Base-by-base conservation (phyloP, 92 coral and sea anemone genomes). In the Siderastrea radians region DNA sequence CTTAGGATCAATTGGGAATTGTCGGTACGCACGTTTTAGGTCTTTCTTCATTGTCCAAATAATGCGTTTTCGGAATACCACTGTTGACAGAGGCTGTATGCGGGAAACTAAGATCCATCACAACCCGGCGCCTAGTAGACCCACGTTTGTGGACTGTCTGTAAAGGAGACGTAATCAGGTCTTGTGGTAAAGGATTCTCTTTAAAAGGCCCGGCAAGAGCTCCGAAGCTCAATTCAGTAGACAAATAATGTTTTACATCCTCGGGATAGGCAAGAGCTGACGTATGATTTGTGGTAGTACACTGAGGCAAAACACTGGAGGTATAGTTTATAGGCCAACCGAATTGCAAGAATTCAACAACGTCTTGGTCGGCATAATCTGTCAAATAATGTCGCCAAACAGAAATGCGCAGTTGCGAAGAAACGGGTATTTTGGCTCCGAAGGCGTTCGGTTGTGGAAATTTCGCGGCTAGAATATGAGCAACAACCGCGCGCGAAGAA, bases 31-130 rank as follows among this genome's bases (percentile, higher is more conserved):
- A 6, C 81, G 76, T 80, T 80, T 55, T n/a, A 49, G 57, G n/a
- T 88, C 85, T 74, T 72, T 79, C 75, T 72, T 74, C 86, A 15
- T 19, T 47, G 80, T 80, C 91, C 74, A 87, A 74, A 80, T 71
- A 87, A 53, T 53, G 62, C 50, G 73, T 53, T 64, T 69, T 62
- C 11, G 82, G 70, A 54, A 88, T 88, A 14, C 91, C 83, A 38
- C 62, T 61, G 38, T 88, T 82, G 51, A 89, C 88, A 44, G 88
- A 89, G 16, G 58, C 58, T 44, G 73, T 53, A 51, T 68, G 68
- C 4, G 92, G 92, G 66, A 89, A 82, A 70, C 88, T 83, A 51
- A 83, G 74, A 46, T 89, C 84, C 77, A 83, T 82, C 65, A 83
- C 80, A 58, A 82, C 88, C 48, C 88, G 49, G 48, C 84, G 79